phyloP scores from a whole-genome alignment of 2,888 invertebrate genomes.

The Eretmocerus hayati region DNA sequence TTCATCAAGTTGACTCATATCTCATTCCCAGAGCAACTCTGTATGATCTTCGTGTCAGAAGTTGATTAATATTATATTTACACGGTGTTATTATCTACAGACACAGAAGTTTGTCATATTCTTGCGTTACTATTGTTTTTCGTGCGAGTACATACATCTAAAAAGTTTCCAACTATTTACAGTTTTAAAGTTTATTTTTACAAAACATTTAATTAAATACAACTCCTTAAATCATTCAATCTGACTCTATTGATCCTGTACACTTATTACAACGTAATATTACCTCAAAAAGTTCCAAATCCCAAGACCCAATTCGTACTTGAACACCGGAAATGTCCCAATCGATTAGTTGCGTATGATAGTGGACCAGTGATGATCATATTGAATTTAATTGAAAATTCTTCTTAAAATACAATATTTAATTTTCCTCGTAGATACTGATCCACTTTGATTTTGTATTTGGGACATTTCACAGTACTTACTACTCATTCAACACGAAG shows the following conservation, averaged over 20 bases:
- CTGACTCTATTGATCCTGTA: constrained; percentile 10
- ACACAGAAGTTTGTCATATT: constrained; percentile 11
- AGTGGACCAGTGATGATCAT: background rate
- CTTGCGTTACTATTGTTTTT: constrained; percentile 1
- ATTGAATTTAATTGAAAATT: background rate
- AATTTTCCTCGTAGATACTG: background rate
- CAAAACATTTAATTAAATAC: too few species aligned
- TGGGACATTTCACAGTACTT: constrained; percentile 17
- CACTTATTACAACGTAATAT: constrained; percentile 21
- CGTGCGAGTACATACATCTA: constrained; percentile 8
- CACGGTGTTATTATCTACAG: constrained; percentile 19
- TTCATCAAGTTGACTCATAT: too few species aligned
- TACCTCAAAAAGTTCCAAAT: constrained; percentile 12
- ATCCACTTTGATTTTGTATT: background rate
- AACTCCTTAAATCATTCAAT: constrained; percentile 12
- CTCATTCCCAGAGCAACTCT: background rate
- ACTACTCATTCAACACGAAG: constrained; percentile 30
- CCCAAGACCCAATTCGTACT: constrained; percentile 14
- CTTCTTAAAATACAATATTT: background rate
- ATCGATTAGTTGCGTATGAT: background rate
- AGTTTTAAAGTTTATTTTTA: constrained; percentile 13
- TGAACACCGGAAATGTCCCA: constrained; percentile 19
- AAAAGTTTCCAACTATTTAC: constrained; percentile 15
- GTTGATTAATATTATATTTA: constrained; percentile 22
- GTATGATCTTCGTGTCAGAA: constrained; percentile 34